Percentiles rank a stretch among this genome's conserved stretches.
phyloP scores from a whole-genome alignment of 2,888 invertebrate species.

The Ornithoptera alexandrae region DNA sequence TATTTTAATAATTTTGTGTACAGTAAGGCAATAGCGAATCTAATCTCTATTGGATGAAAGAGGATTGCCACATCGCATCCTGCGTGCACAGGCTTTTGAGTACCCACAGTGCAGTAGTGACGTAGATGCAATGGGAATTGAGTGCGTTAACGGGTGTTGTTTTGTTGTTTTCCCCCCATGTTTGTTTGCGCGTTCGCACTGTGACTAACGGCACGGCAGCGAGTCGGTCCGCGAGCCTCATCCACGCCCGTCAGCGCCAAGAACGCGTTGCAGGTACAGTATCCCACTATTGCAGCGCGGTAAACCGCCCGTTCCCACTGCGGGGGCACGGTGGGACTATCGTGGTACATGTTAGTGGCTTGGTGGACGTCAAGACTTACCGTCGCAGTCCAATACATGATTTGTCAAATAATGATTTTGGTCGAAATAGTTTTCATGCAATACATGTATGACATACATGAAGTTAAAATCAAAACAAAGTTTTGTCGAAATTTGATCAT shows the following conservation, averaged over 20 bases:
- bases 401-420: background rate
- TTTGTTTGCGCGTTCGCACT: conserved; percentile 71
- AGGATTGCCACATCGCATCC: background rate
- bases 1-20: too few species aligned
- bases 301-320: conserved; percentile 47
- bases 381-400: background rate
- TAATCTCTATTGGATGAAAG: background rate
- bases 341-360: background rate
- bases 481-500: too few species aligned
- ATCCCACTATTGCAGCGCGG: conserved; percentile 74
- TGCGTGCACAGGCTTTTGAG: conserved; percentile 9
- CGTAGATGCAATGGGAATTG: conserved; percentile 44
- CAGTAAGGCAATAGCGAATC: background rate
- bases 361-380: background rate
- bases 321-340: conserved; percentile 38
- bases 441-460: too few species aligned
- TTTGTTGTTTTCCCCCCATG: conserved; percentile 73
- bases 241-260: conserved; percentile 81
- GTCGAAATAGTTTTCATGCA: too few species aligned
- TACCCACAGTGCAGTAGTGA: conserved; percentile 19
- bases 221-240: conserved; percentile 77
- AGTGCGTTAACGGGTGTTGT: conserved; percentile 76
- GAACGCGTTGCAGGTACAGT: conserved; percentile 84
- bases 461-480: too few species aligned
- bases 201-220: conserved; percentile 67